Evolutionary conservation across 2,797 vertebrate species (phyloP).

Genomic region (Meriones psammophilus): DNA sequence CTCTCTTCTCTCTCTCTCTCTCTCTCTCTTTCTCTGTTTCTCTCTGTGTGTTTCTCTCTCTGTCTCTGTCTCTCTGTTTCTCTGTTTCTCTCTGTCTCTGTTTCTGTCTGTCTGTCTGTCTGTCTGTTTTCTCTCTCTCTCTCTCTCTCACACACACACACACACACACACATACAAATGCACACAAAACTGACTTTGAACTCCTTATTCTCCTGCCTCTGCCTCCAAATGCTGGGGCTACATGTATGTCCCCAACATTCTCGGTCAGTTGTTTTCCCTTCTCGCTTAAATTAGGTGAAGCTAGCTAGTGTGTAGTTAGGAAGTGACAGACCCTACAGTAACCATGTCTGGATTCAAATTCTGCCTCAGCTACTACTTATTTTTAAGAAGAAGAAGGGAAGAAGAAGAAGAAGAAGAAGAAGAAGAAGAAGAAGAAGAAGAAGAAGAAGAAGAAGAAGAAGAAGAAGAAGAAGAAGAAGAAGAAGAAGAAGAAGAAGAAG

Average conservation of each 20-base stretch:
- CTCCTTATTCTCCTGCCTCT: neutral
- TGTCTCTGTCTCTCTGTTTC: no score
- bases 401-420: no score
- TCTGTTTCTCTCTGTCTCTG: no score
- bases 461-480: no score
- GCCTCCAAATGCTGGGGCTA: neutral
- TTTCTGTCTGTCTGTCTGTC: no score
- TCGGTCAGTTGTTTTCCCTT: neutral
- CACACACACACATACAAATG: neutral
- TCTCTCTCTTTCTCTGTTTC: neutral
- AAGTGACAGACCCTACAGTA: neutral
- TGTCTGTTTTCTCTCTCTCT: no score
- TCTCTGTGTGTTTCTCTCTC: no score
- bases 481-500: no score
- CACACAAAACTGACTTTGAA: neutral
- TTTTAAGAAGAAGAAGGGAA: neutral
- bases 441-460: no score
- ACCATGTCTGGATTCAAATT: neutral
- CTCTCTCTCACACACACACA: neutral
- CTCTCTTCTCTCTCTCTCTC: neutral
- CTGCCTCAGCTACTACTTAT: neutral
- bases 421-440: no score
- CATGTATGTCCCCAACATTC: neutral
- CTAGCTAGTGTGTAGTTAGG: neutral
- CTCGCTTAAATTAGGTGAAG: neutral